Base-by-base conservation (phyloP, 1,140 invertebrate genomes). In the Aphidius ervi region DNA sequence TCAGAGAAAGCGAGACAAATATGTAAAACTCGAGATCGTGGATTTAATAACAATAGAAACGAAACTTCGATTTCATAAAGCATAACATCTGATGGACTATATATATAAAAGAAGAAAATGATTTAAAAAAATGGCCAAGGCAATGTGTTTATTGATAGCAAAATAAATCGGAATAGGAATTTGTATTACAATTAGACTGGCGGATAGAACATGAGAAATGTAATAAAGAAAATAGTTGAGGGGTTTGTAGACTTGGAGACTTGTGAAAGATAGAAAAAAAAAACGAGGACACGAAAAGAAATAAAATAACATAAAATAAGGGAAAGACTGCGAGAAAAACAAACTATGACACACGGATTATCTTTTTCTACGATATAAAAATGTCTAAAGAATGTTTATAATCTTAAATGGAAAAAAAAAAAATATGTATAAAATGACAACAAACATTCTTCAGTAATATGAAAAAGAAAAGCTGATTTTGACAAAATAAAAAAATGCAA, bases 91-190 rank as follows among this genome's bases (percentile, higher is more conserved):
- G 66, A 16, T 16, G 16, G 49, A 52, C 49, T 16, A 16, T 16
- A 16, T 16, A 16, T 46, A 20, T 10, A 50, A 42, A 46, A 42
- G 46, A 4, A 23, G 39, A 31, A 31, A 47, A 50, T 62, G 46
- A 57, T 50, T 52, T 56, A 63, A 56, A 48, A 40, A 59, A 52
- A 16, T 16, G 1, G 39, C 49, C 48, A 47, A 31, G 20, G 39
- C 46, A 48, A 40, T 58, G 56, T n/a, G 37, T 48, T 72, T 74
- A 78, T 79, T 80, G 76, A 79, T 79, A 80, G 74, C 75, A 75
- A 78, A 76, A 79, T 80, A 78, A 80, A 80, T 80, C 78, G 79
- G 76, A 80, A 80, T 80, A 79, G 77, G 78, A 80, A 80, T 80
- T 80, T 80, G 78, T 80, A 80, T 78, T 80, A 80, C 78, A 78